phyloP scores from a whole-genome alignment of 2,888 invertebrate genomes.

The Netelia virgata region DNA sequence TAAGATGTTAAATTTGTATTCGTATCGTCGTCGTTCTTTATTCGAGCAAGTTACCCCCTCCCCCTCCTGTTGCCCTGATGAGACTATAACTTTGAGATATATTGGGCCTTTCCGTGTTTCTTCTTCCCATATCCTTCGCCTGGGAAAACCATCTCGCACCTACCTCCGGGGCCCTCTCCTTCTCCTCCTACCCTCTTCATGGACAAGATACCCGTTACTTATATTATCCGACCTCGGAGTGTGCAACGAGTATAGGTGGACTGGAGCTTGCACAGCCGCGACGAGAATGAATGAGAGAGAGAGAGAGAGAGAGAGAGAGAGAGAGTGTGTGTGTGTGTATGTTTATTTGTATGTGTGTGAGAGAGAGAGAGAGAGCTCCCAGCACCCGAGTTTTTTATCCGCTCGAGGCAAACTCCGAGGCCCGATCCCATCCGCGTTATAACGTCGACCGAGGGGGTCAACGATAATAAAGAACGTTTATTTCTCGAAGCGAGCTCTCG shows the following conservation, averaged over 20 bases:
- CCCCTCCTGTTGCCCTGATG: slow-evolving; percentile 19
- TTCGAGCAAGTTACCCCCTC: neutral
- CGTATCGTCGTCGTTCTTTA: too few relatives aligned
- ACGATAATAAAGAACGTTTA: slow-evolving; percentile 71
- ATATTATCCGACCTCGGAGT: slow-evolving; percentile 68
- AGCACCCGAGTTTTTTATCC: slow-evolving; percentile 65
- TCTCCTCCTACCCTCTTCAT: slow-evolving; percentile 54
- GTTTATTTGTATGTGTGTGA: neutral
- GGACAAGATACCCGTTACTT: slow-evolving; percentile 68
- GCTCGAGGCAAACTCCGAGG: slow-evolving; percentile 68
- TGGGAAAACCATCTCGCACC: slow-evolving; percentile 69
- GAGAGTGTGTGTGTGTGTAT: neutral
- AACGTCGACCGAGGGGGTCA: slow-evolving; percentile 69
- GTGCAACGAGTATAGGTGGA: slow-evolving; percentile 59
- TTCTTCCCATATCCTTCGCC: slow-evolving; percentile 66
- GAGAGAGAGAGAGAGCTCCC: slow-evolving; percentile 65
- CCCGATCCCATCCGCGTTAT: slow-evolving; percentile 66
- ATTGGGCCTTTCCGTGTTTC: slow-evolving; percentile 71
- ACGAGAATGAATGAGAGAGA: neutral
- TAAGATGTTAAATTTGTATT: too few relatives aligned
- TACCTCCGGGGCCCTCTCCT: slow-evolving; percentile 59
- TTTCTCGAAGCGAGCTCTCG: slow-evolving; percentile 69
- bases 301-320: neutral
- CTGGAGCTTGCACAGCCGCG: slow-evolving; percentile 58
- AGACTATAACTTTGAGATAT: slow-evolving; percentile 56